These are phyloP conservation scores for Amyelois transitella DNA, from an alignment of 1,140 invertebrate genomes.

Conservation along the genomic window DNA sequence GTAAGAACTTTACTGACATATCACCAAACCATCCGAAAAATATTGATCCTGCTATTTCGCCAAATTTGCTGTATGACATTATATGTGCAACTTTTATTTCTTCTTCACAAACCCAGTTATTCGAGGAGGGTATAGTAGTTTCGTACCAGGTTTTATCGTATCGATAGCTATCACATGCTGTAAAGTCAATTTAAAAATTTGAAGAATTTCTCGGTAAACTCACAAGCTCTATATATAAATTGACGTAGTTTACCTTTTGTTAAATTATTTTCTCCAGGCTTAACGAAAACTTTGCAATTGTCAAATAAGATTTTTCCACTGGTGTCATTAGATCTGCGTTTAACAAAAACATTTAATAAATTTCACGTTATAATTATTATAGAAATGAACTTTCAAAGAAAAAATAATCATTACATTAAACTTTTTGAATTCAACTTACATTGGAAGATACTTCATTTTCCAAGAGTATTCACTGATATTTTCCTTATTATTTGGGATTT, in stretches of 20 bases:
- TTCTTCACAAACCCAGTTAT: constrained; percentile 61
- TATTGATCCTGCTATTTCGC: constrained; percentile 50
- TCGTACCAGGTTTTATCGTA: constrained; percentile 62
- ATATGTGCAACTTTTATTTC: constrained; percentile 52
- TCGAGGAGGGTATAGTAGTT: constrained; percentile 40
- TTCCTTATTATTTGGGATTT: constrained; percentile 30
- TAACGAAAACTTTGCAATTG: constrained; percentile 30
- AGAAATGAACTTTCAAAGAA: not conserved
- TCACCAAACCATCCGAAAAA: constrained; percentile 62
- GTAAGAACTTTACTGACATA: constrained; percentile 50
- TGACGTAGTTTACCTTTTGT: constrained; percentile 32
- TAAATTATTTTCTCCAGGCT: constrained; percentile 27
- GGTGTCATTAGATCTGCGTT: constrained; percentile 8
- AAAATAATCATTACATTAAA: not conserved
- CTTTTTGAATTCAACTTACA: constrained; percentile 22
- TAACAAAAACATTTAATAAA: not conserved
- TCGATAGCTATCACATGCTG: constrained; percentile 41
- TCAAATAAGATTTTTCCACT: constrained; percentile 15
- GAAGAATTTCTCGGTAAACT: not conserved
- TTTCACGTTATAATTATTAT: not conserved
- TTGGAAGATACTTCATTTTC: constrained; percentile 44
- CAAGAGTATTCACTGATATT: constrained; percentile 38
- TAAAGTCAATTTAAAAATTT: constrained; percentile 18
- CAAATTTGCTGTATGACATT: constrained; percentile 44
- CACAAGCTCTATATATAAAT: not conserved